Percentiles rank a stretch among this genome's conserved stretches.
Conservation (phyloP, 1,140 invertebrate genomes). For the Micrasema minimum region DNA sequence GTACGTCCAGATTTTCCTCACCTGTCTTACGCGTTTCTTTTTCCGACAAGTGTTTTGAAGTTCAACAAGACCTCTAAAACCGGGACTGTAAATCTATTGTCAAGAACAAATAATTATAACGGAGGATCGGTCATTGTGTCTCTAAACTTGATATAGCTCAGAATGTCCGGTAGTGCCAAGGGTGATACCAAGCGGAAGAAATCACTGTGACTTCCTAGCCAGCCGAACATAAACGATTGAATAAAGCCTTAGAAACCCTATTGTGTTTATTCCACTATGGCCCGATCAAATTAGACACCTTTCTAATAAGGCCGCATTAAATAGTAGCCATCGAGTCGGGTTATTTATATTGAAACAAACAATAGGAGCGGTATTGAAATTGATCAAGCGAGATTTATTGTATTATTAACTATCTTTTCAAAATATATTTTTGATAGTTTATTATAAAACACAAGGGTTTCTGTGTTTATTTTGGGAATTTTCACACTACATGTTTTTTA, state of each 20-base stretch:
- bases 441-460: too few species aligned
- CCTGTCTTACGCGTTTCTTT: too few species aligned
- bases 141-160: too few species aligned
- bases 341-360: conserved; percentile 8
- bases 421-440: too few species aligned
- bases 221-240: conserved; percentile 25
- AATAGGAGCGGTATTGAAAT: not conserved
- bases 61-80: too few species aligned
- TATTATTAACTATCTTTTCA: too few species aligned
- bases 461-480: too few species aligned
- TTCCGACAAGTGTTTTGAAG: too few species aligned
- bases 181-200: conserved; percentile 44
- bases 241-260: conserved; percentile 22
- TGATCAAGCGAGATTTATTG: too few species aligned
- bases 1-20: too few species aligned
- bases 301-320: conserved; percentile 34
- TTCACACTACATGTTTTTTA: too few species aligned
- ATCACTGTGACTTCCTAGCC: conserved; percentile 42
- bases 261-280: conserved; percentile 24
- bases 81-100: conserved; percentile 31
- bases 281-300: conserved; percentile 36
- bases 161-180: conserved; percentile 40
- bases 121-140: conserved; percentile 38
- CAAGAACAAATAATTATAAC: conserved; percentile 39
- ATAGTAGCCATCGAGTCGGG: conserved; percentile 20